A percentile compares a stretch with the other conserved stretches of the same genome.
Conservation (phyloP, 1,140 invertebrate genomes). For the Cecropterus lyciades region DNA sequence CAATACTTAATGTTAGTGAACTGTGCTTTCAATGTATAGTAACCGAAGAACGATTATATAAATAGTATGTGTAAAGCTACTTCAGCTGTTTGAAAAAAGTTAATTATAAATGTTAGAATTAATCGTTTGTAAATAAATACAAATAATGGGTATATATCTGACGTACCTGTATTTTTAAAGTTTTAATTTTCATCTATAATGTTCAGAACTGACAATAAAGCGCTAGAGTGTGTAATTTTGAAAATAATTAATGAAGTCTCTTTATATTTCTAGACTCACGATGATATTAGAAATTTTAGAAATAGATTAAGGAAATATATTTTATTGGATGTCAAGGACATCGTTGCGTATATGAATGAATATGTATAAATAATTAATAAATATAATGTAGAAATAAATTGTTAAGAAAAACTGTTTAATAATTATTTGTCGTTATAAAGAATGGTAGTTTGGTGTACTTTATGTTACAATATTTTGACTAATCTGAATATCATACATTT, state of each 20-base stretch:
- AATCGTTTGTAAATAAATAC: slow-evolving; percentile 39
- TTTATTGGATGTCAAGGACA: slow-evolving; percentile 33
- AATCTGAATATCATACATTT: too few relatives aligned
- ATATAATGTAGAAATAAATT: too few relatives aligned
- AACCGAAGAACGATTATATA: slow-evolving; percentile 31
- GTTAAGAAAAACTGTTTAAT: too few relatives aligned
- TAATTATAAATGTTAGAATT: slow-evolving; percentile 29
- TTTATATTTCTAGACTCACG: slow-evolving; percentile 70
- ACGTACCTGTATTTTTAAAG: slow-evolving; percentile 44
- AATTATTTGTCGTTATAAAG: too few relatives aligned
- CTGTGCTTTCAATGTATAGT: slow-evolving; percentile 73
- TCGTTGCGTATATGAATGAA: background rate
- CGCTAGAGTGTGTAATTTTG: slow-evolving; percentile 66
- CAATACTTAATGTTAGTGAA: slow-evolving; percentile 61
- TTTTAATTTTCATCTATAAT: slow-evolving; percentile 55
- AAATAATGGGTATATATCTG: slow-evolving; percentile 40
- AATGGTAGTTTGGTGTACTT: too few relatives aligned
- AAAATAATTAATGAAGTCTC: slow-evolving; percentile 63
- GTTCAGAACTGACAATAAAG: slow-evolving; percentile 82
- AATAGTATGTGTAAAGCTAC: slow-evolving; percentile 44
- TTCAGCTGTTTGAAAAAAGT: slow-evolving; percentile 55
- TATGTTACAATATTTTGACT: too few relatives aligned
- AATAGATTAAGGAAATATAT: background rate
- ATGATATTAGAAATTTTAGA: slow-evolving; percentile 10
- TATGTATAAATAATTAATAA: too few relatives aligned